phyloP scores from a whole-genome alignment of 53 echinoderm and acorn worm genomes.

The Crossaster papposus region DNA sequence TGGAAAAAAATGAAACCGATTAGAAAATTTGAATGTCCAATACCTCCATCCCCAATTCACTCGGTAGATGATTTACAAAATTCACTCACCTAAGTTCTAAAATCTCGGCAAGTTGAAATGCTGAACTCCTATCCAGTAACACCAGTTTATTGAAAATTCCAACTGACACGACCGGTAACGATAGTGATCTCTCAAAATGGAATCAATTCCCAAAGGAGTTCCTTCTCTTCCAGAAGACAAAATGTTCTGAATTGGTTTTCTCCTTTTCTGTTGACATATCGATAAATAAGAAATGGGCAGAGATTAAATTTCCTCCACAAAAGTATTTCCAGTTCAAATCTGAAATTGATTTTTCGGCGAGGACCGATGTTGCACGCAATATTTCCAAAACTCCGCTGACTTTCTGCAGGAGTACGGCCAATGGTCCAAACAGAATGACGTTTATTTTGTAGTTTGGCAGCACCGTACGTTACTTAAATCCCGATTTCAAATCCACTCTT shows the following conservation, averaged over 20 bases:
- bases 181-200: neutral
- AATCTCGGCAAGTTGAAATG: slow-evolving; percentile 12
- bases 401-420: neutral
- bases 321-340: neutral
- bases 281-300: slow-evolving; percentile 1
- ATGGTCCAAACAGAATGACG: neutral
- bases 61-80: neutral
- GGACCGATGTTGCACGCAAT: neutral
- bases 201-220: neutral
- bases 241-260: neutral
- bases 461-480: neutral
- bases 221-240: neutral
- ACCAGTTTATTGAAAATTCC: neutral
- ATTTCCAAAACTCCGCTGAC: neutral
- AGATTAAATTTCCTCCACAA: neutral
- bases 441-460: neutral
- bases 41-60: neutral
- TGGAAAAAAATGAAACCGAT: neutral
- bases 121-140: neutral
- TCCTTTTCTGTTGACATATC: slow-evolving; percentile 3
- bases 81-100: neutral
- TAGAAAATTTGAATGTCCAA: neutral
- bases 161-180: neutral
- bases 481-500: neutral
- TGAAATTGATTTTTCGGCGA: neutral